Evolutionary conservation across 2,888 invertebrate genomes (phyloP).

Genomic region (Drosophila gaucha): DNA sequence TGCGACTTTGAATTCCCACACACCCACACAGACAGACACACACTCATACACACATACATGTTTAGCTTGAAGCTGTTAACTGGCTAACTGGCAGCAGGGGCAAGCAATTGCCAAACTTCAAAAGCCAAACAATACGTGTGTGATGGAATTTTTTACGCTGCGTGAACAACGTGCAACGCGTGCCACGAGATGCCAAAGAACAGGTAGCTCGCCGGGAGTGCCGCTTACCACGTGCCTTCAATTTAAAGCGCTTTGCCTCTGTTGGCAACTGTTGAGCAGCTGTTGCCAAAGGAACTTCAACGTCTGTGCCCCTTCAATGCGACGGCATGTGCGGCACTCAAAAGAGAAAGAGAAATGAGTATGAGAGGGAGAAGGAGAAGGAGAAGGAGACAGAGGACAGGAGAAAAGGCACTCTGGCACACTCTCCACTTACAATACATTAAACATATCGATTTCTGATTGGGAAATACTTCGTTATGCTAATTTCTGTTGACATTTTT

Average conservation of each 20-base stretch:
- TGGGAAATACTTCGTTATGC: conserved; percentile 59
- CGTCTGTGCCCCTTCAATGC: conserved; percentile 28
- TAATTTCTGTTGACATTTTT: conserved; percentile 51
- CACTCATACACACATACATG: not conserved
- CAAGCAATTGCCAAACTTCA: conserved; percentile 33
- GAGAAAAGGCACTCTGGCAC: too few relatives aligned
- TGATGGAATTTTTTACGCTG: conserved; percentile 38
- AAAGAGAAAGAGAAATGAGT: not conserved
- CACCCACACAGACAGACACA: conserved; percentile 15
- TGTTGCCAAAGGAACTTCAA: conserved; percentile 54
- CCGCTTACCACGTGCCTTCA: conserved; percentile 61
- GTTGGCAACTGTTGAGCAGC: conserved; percentile 30
- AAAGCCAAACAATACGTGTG: conserved; percentile 48
- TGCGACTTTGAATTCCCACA: too few relatives aligned
- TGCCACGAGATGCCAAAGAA: conserved; percentile 26
- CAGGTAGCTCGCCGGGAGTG: conserved; percentile 1
- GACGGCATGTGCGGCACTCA: conserved; percentile 63
- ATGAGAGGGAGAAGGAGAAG: not conserved
- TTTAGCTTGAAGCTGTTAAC: too few relatives aligned
- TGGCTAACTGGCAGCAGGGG: too few relatives aligned
- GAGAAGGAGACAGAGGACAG: not conserved
- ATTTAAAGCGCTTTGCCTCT: conserved; percentile 55
- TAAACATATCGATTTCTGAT: conserved; percentile 63
- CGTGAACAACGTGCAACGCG: conserved; percentile 41
- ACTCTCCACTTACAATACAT: not conserved